These are phyloP conservation scores for Phasia obesa DNA, from an alignment of 2,888 invertebrate genomes.

Conservation along the genomic window DNA sequence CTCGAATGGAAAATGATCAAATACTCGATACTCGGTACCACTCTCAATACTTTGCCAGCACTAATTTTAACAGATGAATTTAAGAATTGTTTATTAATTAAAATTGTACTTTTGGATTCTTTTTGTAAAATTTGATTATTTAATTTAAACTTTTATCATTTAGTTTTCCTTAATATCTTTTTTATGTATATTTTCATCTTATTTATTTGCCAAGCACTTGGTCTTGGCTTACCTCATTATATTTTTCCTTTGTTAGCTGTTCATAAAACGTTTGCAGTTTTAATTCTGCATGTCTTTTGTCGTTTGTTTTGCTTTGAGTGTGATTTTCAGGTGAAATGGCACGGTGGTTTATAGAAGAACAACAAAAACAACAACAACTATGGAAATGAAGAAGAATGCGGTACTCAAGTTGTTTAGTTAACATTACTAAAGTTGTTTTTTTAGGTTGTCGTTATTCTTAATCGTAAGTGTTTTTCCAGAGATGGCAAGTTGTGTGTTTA, in stretches of 20 bases:
- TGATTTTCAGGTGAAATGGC: neutral
- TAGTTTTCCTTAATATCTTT: no score
- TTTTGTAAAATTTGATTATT: no score
- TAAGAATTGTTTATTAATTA: no score
- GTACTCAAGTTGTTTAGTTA: constrained; percentile 41
- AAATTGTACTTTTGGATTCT: no score
- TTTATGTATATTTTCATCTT: no score
- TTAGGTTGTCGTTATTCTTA: neutral
- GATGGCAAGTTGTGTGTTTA: neutral
- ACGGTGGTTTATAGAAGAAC: constrained; percentile 4
- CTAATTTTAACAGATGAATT: no score
- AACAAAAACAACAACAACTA: constrained; percentile 19
- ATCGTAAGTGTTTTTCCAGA: neutral
- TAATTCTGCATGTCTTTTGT: constrained; percentile 11
- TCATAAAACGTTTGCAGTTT: constrained; percentile 58
- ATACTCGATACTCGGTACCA: no score
- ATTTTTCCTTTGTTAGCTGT: constrained; percentile 35
- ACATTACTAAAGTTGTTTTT: constrained; percentile 20
- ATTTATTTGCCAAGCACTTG: constrained; percentile 19
- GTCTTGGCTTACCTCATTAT: neutral
- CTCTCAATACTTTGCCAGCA: no score
- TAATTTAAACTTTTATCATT: no score
- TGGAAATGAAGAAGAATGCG: constrained; percentile 4
- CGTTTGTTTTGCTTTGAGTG: constrained; percentile 6
- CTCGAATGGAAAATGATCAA: no score